Base-by-base conservation (phyloP, 2,888 invertebrate species). In the Phyto melanocephala region DNA sequence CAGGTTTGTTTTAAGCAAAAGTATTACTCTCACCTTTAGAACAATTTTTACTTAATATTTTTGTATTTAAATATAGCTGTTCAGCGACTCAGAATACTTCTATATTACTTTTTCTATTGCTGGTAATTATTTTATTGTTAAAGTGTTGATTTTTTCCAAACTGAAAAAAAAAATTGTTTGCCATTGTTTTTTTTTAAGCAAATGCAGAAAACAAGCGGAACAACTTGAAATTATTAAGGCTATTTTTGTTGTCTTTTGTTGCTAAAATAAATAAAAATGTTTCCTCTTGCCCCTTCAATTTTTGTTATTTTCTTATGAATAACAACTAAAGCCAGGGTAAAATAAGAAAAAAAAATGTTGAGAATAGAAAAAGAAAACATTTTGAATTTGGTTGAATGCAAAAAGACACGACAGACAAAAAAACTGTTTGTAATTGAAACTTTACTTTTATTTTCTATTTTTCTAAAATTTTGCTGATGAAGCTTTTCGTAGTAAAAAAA, bases 371-470 rank as follows among this genome's bases (percentile, higher is more conserved):
- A 50, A 50, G 8, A 1, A 56, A 76, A 47, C 37, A 37, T 56
- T 58, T 58, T 17, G 50, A 47, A 63, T 45, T 75, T 56, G n/a
- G 37, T 28, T 56, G 50, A 62, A 33, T 22, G 22, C 33, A 52
- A 11, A 62, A 54, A 24, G 37, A 47, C 28, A 28, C 28, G 28
- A 6, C 6, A 10, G 11, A 24, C 3, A 60, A 45, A 35, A 65
- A 67, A 35, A 58, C 17, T 45, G 56, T 56, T 78, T 74, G 81
- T 81, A 81, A 81, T 78, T 81, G 81, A 81, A 81, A 81, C 68
- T 81, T 74, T 78, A 63, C 50, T 68, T 70, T 77, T 65, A 50
- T 81, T 81, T 78, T 78, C 60, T 50, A 24, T 56, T 58, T 75
- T 67, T 47, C 6, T 24, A 10, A 56, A 20, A 37, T 78, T 74